Percentiles rank a stretch among this genome's conserved stretches.
phyloP scores from a whole-genome alignment of 2,888 invertebrate species.

The Blera fallax region DNA sequence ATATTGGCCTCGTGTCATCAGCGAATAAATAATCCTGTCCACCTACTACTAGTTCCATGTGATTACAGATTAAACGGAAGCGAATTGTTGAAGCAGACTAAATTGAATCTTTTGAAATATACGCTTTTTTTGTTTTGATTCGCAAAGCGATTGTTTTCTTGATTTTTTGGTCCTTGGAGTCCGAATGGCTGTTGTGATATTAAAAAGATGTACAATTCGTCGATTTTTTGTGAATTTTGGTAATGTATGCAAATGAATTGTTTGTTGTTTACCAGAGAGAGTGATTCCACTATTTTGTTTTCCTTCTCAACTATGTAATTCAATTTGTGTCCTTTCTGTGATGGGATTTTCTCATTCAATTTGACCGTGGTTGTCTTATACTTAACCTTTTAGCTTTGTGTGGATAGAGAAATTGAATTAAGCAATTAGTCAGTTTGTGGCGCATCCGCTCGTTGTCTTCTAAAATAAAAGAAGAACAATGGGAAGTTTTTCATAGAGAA shows the following conservation, averaged over 20 bases:
- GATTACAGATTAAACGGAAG: too few relatives aligned
- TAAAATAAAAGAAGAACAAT: neutral
- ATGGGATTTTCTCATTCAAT: neutral
- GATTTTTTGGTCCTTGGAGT: too few relatives aligned
- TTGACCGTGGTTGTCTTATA: neutral
- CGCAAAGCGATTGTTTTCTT: too few relatives aligned
- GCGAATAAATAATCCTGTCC: too few relatives aligned
- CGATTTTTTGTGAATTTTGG: neutral
- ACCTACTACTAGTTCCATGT: too few relatives aligned
- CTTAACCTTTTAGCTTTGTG: too few relatives aligned
- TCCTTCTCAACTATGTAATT: neutral
- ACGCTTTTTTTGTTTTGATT: too few relatives aligned
- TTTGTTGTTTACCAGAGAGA: neutral
- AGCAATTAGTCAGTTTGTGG: slow-evolving; percentile 27
- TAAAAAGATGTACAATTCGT: too few relatives aligned
- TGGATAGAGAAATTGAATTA: slow-evolving; percentile 23
- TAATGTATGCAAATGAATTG: neutral
- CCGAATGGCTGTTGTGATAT: neutral
- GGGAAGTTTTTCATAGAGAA: slow-evolving; percentile 1
- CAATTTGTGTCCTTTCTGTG: neutral
- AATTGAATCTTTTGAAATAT: too few relatives aligned
- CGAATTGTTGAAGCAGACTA: too few relatives aligned
- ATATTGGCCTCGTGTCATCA: too few relatives aligned
- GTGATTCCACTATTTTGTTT: neutral
- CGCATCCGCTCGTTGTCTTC: neutral